These are phyloP conservation scores for Eumerus sabulonum DNA, from an alignment of 2,888 invertebrate genomes.

Conservation along the genomic window DNA sequence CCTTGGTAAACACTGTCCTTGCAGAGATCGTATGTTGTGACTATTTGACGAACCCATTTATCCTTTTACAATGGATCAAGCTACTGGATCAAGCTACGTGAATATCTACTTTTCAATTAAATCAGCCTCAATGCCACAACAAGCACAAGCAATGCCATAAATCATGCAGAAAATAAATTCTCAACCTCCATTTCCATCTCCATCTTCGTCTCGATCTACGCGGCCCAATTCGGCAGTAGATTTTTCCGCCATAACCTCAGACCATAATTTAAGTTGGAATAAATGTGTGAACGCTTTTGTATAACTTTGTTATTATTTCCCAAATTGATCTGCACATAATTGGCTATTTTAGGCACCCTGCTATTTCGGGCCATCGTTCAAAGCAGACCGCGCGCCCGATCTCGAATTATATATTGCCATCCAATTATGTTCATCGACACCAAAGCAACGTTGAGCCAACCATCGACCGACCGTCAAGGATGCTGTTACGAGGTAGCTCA, in stretches of 20 bases:
- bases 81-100: constrained; percentile 40
- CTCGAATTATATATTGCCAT: constrained; percentile 60
- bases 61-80: constrained; percentile 25
- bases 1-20: too few relatives aligned
- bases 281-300: constrained; percentile 67
- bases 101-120: constrained; percentile 45
- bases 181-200: constrained; percentile 3
- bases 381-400: constrained; percentile 56
- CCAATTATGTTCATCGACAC: constrained; percentile 75
- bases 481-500: constrained; percentile 6
- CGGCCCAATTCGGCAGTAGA: constrained; percentile 11
- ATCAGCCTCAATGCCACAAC: constrained; percentile 28
- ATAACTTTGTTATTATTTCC: constrained; percentile 66
- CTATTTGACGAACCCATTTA: too few relatives aligned
- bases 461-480: constrained; percentile 27
- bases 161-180: constrained; percentile 56
- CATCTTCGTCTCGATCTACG: constrained; percentile 20
- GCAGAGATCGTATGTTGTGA: too few relatives aligned
- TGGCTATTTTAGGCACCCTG: constrained; percentile 73
- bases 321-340: constrained; percentile 73
- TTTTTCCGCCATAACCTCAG: background rate
- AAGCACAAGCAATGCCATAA: constrained; percentile 31
- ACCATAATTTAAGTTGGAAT: constrained; percentile 40
- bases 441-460: constrained; percentile 61
- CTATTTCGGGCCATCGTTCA: constrained; percentile 53